A percentile compares a stretch with the other conserved stretches of the same genome.
Conservation (phyloP, 2,113 vertebrate species). For the Xenus cinereus region DNA sequence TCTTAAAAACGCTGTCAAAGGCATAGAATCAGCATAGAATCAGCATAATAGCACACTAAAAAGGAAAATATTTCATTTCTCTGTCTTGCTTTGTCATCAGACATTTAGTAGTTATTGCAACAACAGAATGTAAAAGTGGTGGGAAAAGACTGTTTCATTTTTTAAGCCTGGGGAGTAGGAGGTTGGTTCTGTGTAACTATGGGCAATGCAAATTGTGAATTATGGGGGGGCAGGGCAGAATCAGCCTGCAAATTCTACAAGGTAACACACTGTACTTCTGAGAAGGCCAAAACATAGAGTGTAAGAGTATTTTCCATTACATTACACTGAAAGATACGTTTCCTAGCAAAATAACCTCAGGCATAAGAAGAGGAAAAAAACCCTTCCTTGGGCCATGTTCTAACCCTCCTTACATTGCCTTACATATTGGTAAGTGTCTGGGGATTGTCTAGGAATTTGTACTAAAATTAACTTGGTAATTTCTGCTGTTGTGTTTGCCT, state of each 20-base stretch:
- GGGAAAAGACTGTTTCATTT: neutral
- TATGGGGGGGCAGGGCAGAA: neutral
- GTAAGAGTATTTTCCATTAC: neutral
- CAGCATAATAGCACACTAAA: neutral
- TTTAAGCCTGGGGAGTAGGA: neutral
- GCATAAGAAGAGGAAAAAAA: neutral
- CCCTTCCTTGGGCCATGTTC: neutral
- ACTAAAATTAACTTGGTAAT: slow-evolving; percentile 40
- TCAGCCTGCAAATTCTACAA: neutral
- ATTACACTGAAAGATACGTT: neutral
- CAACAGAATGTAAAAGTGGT: neutral
- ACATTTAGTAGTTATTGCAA: neutral
- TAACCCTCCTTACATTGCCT: neutral
- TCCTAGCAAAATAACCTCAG: slow-evolving; percentile 30
- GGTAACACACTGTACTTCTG: neutral
- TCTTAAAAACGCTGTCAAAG: neutral
- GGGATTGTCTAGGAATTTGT: neutral
- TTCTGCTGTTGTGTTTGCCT: neutral
- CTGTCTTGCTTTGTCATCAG: neutral
- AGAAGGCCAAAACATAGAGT: neutral
- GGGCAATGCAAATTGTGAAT: neutral
- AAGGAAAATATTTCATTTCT: neutral
- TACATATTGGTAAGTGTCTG: neutral
- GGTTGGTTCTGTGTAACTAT: neutral
- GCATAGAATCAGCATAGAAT: neutral